phyloP scores from a whole-genome alignment of 2,888 invertebrate genomes.

The Cosmia pyralina region DNA sequence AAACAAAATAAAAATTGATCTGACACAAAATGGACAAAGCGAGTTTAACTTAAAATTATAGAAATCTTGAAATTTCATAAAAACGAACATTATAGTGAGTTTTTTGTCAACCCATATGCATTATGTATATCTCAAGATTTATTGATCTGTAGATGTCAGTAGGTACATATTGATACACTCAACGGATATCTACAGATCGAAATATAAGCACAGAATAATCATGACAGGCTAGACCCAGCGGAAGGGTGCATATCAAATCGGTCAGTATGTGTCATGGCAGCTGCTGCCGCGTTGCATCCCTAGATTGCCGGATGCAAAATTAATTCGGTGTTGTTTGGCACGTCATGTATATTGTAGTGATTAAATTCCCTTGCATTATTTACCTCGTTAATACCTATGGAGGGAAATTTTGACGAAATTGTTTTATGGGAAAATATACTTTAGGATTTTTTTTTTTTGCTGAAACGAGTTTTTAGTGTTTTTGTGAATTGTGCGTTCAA shows the following conservation, averaged over 20 bases:
- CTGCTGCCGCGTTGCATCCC: constrained; percentile 80
- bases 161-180: background rate
- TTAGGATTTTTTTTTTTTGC: background rate
- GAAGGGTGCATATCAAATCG: constrained; percentile 88
- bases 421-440: constrained; percentile 18
- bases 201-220: constrained; percentile 56
- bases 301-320: constrained; percentile 86
- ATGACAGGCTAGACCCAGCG: constrained; percentile 69
- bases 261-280: constrained; percentile 82
- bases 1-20: no score
- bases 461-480: background rate
- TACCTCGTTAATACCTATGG: constrained; percentile 14
- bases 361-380: constrained; percentile 57
- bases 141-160: constrained; percentile 3
- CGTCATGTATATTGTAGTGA: constrained; percentile 56
- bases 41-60: background rate
- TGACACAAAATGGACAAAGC: background rate
- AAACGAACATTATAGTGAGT: background rate
- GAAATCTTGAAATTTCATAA: background rate
- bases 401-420: constrained; percentile 13
- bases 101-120: background rate
- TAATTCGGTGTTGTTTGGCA: constrained; percentile 77
- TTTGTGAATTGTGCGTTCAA: background rate
- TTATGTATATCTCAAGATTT: background rate
- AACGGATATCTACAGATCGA: constrained; percentile 35